Evolutionary conservation across 2,888 invertebrate genomes (phyloP).

Genomic region (Harpalus rubripes): DNA sequence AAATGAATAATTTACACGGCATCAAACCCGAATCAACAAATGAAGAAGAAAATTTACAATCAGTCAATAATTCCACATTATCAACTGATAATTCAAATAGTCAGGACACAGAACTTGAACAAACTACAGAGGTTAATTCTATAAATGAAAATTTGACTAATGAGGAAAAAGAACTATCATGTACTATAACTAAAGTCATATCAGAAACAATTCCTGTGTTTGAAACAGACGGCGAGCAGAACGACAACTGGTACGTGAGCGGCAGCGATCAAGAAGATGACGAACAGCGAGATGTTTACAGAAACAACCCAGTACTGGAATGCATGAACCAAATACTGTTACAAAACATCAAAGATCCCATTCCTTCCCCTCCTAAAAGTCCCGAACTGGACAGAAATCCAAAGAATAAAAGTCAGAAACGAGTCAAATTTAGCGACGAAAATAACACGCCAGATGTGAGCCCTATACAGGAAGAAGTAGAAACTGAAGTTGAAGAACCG

Average conservation of each 20-base stretch:
- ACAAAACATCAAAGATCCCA: slow-evolving; percentile 82
- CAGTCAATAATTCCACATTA: not conserved
- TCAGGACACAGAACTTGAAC: not conserved
- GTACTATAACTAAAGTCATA: slow-evolving; percentile 51
- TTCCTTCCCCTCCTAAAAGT: slow-evolving; percentile 76
- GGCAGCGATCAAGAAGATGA: slow-evolving; percentile 89
- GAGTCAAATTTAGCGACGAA: slow-evolving; percentile 76
- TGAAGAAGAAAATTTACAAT: not conserved
- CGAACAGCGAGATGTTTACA: slow-evolving; percentile 84
- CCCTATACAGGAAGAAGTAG: not conserved
- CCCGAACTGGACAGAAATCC: slow-evolving; percentile 75
- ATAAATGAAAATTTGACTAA: slow-evolving; percentile 51
- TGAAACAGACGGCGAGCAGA: slow-evolving; percentile 78
- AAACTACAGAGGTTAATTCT: slow-evolving; percentile 32
- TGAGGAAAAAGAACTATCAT: slow-evolving; percentile 71
- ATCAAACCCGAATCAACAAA: slow-evolving; percentile 74
- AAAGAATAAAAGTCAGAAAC: slow-evolving; percentile 72
- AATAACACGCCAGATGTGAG: not conserved
- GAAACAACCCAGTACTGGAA: slow-evolving; percentile 91
- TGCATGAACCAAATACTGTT: slow-evolving; percentile 92
- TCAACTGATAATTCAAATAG: slow-evolving; percentile 29
- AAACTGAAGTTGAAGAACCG: slow-evolving; percentile 5
- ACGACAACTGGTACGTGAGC: slow-evolving; percentile 90
- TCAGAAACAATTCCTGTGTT: slow-evolving; percentile 78
- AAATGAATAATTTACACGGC: slow-evolving; percentile 81